Evolutionary conservation across 1,140 invertebrate species (phyloP), one percentile per base, ranked within the genome.

Genomic region (Lutraria rhynchaena): DNA sequence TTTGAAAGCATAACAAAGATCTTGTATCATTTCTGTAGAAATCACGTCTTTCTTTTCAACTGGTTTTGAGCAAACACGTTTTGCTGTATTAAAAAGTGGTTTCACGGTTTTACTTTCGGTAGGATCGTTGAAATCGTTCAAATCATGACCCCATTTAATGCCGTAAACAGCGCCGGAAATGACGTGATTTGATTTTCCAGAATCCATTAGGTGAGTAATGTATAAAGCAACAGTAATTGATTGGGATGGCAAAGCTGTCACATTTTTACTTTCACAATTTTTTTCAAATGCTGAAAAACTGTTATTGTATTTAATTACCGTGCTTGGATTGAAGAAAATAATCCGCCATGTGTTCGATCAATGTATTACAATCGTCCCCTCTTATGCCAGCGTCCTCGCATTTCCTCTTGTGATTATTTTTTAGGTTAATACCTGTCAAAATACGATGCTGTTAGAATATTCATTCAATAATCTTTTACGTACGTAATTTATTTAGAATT

Each of bases 51-150:
- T 69, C 76, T 24, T 81, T 51, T 29, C 0, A 35, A 41, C 11
- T 27, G 31, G 61, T 75, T 24, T 81, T 60, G 3, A 15, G 1
- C 11, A 19, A 22, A 65, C 55, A 74, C 37, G 51, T 74, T 41
- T 65, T 84, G 37, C 80, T 74, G 29, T 7, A 29, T 33, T 27
- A 33, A 31, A 70, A 58, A 60, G 69, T 70, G 13, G 27, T 37
- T 61, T 80, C 71, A 24, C 41, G 35, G 19, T 51, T 70, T 37
- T 82, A 61, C 70, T 37, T 82, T 60, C 61, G 57, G 49, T 41
- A 80, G 27, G 61, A 76, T 55, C 35, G 17, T n/a, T 33, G 9
- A 13, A 74, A 24, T 24, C 29, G 53, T 67, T 46, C 17, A 31
- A 27, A 17, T 24, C 35, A 41, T 58, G 37, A 44, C 4, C 27